Percentiles rank a stretch among this genome's conserved stretches.
These are phyloP conservation scores for Drosophila rellima DNA, from an alignment of 2,888 invertebrate species.

Conservation along the genomic window DNA sequence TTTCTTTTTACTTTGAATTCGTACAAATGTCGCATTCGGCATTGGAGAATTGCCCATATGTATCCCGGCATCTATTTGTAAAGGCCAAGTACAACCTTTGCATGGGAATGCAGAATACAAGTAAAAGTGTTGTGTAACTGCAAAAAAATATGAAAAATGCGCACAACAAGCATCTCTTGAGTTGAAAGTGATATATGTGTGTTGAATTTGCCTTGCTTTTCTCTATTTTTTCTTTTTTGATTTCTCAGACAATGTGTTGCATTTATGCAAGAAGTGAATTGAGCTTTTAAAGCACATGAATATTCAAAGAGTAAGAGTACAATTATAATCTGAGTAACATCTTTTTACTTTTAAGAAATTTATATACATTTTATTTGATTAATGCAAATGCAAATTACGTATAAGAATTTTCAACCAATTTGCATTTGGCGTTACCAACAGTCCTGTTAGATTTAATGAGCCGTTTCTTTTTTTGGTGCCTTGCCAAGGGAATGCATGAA, in stretches of 20 bases:
- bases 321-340: neutral
- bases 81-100: constrained; percentile 1
- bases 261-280: neutral
- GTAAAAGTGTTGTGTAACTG: neutral
- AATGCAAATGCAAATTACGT: constrained; percentile 29
- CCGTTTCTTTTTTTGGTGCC: constrained; percentile 40
- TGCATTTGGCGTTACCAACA: constrained; percentile 39
- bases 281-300: constrained; percentile 11
- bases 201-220: neutral
- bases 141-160: constrained; percentile 5
- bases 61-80: neutral
- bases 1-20: too few relatives aligned
- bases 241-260: neutral
- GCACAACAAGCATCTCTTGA: constrained; percentile 8
- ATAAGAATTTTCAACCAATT: constrained; percentile 14
- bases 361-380: constrained; percentile 7
- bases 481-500: constrained; percentile 32
- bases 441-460: constrained; percentile 53
- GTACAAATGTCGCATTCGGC: too few relatives aligned
- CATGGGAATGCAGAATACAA: neutral
- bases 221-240: neutral
- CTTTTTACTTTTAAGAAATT: neutral
- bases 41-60: too few relatives aligned
- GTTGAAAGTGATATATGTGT: constrained; percentile 6
- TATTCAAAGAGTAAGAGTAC: neutral